phyloP scores from a whole-genome alignment of 1,140 invertebrate genomes.

The Drepana arcuata region DNA sequence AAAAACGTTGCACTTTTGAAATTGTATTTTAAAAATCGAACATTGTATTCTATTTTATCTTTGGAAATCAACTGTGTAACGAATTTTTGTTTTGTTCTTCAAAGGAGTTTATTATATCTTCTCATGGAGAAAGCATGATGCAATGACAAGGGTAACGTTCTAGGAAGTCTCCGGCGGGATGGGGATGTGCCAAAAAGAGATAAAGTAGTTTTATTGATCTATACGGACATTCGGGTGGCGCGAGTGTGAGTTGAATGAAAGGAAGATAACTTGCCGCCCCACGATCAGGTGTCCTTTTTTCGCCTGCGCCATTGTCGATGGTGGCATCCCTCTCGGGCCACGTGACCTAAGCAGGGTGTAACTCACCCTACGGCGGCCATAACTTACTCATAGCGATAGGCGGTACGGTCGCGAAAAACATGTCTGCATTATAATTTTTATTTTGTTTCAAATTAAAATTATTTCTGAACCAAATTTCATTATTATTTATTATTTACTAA shows the following conservation, averaged over 20 bases:
- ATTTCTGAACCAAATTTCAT: no score
- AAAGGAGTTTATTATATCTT: conserved; percentile 19
- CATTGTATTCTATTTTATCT: conserved; percentile 3
- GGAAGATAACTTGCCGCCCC: conserved; percentile 71
- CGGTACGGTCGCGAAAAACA: conserved; percentile 68
- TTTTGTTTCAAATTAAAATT: no score
- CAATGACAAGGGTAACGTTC: conserved; percentile 41
- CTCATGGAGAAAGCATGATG: conserved; percentile 45
- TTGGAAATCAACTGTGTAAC: not conserved
- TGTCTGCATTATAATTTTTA: conserved; percentile 44
- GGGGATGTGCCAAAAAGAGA: conserved; percentile 74
- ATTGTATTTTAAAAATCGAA: conserved; percentile 13
- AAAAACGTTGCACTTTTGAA: conserved; percentile 24
- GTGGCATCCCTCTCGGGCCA: conserved; percentile 47
- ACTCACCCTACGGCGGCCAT: conserved; percentile 70
- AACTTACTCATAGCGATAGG: conserved; percentile 73
- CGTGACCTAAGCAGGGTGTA: conserved; percentile 71
- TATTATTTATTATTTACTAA: no score
- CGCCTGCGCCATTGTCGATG: conserved; percentile 25
- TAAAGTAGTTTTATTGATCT: conserved; percentile 75
- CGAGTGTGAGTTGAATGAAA: conserved; percentile 71
- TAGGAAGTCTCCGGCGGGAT: conserved; percentile 64
- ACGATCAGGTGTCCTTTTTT: conserved; percentile 38
- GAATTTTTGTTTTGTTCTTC: conserved; percentile 18
- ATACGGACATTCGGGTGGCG: conserved; percentile 67